Conservation (phyloP, 2,888 invertebrate species). For the Lordiphosa fenestrarum region DNA sequence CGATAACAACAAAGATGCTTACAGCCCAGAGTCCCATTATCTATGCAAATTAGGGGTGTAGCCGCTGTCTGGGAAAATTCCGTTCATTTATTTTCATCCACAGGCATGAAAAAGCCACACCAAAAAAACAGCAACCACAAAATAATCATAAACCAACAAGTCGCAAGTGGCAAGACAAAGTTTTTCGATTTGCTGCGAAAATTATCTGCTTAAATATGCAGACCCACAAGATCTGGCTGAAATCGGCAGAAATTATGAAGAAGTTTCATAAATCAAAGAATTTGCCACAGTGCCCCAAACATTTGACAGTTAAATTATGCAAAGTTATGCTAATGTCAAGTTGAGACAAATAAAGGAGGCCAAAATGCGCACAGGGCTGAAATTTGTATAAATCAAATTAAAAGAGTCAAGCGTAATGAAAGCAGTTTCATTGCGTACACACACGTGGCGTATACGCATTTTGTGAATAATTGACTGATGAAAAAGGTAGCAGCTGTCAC, state of each 20-base stretch:
- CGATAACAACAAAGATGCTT: constrained; percentile 22
- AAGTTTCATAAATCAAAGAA: constrained; percentile 35
- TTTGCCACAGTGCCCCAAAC: constrained; percentile 1
- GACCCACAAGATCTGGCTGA: constrained; percentile 1
- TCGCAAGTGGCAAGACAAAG: constrained; percentile 28
- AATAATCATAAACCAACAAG: constrained; percentile 18
- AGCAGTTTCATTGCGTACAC: constrained; percentile 3
- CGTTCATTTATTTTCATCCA: constrained; percentile 54
- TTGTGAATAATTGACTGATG: constrained; percentile 68
- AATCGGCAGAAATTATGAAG: constrained; percentile 46
- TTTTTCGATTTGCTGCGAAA: constrained; percentile 64
- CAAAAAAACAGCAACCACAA: constrained; percentile 22
- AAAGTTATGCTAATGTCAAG: constrained; percentile 55
- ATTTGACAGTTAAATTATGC: constrained; percentile 39
- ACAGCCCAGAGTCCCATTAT: background rate
- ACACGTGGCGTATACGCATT: constrained; percentile 46
- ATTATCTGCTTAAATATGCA: constrained; percentile 39
- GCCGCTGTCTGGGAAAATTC: constrained; percentile 9
- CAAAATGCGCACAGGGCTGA: constrained; percentile 13
- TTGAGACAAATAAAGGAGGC: constrained; percentile 20
- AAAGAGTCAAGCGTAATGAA: constrained; percentile 51
- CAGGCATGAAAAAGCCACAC: constrained; percentile 20
- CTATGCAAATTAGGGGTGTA: constrained; percentile 16
- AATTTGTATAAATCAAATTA: constrained; percentile 61
- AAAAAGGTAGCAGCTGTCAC: constrained; percentile 39